These are phyloP conservation scores for Alosa sapidissima DNA, from an alignment of 2,797 vertebrate species.

Conservation along the genomic window DNA sequence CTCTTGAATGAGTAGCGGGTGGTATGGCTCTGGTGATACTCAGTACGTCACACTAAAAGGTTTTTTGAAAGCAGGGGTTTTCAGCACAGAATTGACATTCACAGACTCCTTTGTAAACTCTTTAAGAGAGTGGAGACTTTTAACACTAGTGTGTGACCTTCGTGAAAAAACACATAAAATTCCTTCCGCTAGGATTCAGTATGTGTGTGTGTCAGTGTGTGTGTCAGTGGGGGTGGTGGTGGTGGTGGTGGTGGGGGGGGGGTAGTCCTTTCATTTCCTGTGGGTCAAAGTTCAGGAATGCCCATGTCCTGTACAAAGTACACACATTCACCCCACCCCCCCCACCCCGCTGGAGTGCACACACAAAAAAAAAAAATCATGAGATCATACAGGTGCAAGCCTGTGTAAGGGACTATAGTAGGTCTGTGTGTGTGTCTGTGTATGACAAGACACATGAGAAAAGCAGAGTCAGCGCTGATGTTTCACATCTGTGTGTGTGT, in stretches of 20 bases:
- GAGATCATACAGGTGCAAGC: not conserved
- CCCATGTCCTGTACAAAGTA: not conserved
- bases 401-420: not conserved
- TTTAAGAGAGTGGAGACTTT: not conserved
- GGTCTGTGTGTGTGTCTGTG: constrained; percentile 29
- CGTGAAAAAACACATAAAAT: not conserved
- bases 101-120: not conserved
- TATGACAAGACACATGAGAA: not conserved
- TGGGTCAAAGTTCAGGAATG: constrained; percentile 9
- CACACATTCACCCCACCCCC: not conserved
- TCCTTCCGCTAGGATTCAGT: not conserved
- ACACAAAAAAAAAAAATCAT: not conserved
- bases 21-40: not conserved
- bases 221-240: not conserved
- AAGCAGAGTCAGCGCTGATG: not conserved
- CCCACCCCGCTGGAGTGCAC: too few species aligned
- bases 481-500: not conserved
- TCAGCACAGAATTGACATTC: not conserved
- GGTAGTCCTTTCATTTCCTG: not conserved
- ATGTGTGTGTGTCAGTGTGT: not conserved
- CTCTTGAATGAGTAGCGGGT: not conserved
- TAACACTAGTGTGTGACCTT: constrained; percentile 7
- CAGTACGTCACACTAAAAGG: not conserved
- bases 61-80: not conserved
- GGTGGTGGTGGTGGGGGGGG: not conserved